A percentile compares a stretch with the other conserved stretches of the same genome.
Conservation (phyloP, 1,140 invertebrate genomes). For the Medauroidea extradentata region DNA sequence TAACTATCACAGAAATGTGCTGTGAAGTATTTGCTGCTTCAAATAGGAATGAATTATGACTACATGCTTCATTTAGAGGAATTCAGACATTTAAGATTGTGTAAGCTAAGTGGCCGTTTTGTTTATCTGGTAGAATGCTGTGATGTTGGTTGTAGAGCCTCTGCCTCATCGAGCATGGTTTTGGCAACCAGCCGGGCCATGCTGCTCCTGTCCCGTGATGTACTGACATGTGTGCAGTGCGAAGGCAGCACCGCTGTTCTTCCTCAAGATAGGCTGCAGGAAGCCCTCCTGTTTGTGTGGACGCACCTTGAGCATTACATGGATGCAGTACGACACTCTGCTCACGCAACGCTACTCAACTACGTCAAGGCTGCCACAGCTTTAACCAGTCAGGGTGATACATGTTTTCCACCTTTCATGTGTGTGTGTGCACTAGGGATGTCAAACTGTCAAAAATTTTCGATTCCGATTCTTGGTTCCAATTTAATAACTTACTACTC, state of each 20-base stretch:
- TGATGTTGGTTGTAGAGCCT: constrained; percentile 32
- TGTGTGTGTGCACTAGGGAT: too few species aligned
- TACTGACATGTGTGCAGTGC: constrained; percentile 21
- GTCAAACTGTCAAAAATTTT: too few species aligned
- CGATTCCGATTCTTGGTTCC: too few species aligned
- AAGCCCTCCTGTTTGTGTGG: constrained; percentile 42
- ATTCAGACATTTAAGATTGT: too few species aligned
- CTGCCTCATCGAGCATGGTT: constrained; percentile 39
- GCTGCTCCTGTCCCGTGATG: constrained; percentile 33
- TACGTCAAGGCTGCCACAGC: neutral
- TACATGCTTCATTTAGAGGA: too few species aligned
- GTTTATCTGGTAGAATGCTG: too few species aligned
- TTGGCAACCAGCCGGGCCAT: constrained; percentile 38
- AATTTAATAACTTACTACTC: too few species aligned
- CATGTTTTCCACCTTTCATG: too few species aligned
- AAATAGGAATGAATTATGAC: too few species aligned
- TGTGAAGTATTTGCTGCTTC: too few species aligned
- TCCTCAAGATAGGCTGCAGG: constrained; percentile 18
- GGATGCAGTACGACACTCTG: constrained; percentile 52
- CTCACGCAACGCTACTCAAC: neutral
- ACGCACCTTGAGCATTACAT: constrained; percentile 49
- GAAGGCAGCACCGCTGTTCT: constrained; percentile 16
- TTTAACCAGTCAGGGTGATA: neutral
- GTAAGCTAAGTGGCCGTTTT: too few species aligned
- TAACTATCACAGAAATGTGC: too few species aligned